Percentiles rank a stretch among this genome's conserved stretches.
Evolutionary conservation across 2,797 vertebrate species (phyloP).

Genomic region (Sebastes miniatus): DNA sequence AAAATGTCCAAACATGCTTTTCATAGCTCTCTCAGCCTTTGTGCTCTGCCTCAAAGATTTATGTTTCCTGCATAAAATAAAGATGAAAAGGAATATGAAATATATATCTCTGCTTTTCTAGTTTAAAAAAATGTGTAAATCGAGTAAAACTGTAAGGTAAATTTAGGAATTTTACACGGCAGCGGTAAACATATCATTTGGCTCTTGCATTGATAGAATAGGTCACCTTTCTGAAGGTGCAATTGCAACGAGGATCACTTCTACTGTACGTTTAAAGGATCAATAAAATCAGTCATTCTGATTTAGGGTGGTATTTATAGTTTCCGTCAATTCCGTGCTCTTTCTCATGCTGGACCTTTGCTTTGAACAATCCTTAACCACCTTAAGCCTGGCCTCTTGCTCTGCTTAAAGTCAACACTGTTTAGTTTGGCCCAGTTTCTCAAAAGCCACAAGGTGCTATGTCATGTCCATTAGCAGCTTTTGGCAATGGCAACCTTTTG

Average conservation of each 20-base stretch:
- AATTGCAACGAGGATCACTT: background rate
- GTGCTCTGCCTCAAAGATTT: background rate
- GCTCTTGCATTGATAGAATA: no score
- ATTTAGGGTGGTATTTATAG: background rate
- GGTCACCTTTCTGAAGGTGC: background rate
- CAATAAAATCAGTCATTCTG: background rate
- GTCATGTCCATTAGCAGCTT: slow-evolving; percentile 43
- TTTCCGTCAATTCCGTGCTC: background rate
- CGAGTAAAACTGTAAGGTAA: background rate
- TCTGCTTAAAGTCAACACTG: background rate
- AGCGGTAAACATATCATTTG: background rate
- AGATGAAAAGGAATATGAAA: background rate
- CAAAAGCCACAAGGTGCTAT: background rate
- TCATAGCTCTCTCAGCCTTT: background rate
- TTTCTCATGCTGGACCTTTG: background rate
- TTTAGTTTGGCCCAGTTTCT: slow-evolving; percentile 11
- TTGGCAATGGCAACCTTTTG: slow-evolving; percentile 26
- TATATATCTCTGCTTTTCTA: background rate
- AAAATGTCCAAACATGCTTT: background rate
- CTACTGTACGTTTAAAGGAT: background rate
- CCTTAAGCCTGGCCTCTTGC: background rate
- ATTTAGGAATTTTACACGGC: background rate
- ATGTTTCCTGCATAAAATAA: background rate
- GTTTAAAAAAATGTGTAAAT: no score
- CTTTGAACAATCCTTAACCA: background rate